Percentiles rank a stretch among this genome's conserved stretches.
phyloP scores from a whole-genome alignment of 2,797 vertebrate genomes.

The Muscicapa comitata region DNA sequence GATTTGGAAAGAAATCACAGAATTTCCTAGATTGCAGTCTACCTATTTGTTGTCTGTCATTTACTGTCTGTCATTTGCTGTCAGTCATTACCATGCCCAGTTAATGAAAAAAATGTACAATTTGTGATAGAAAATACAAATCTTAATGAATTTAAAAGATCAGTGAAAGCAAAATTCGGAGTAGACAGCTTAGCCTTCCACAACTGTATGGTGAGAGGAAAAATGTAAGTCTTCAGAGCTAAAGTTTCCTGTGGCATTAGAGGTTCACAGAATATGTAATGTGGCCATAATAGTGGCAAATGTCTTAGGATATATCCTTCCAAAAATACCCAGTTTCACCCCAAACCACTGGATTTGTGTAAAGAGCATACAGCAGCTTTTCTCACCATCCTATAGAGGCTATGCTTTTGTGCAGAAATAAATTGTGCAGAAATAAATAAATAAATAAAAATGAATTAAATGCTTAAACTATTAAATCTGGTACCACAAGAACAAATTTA shows the following conservation, averaged over 20 bases:
- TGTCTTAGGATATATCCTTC: not conserved
- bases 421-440: not conserved
- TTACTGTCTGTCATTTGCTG: not conserved
- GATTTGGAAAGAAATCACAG: not conserved
- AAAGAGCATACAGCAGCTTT: not conserved
- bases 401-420: not conserved
- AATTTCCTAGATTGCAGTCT: not conserved
- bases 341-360: not conserved
- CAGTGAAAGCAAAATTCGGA: not conserved
- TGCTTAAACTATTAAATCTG: not conserved
- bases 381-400: not conserved
- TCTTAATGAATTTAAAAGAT: not conserved
- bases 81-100: not conserved
- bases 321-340: not conserved
- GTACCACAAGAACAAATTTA: not conserved
- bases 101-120: not conserved
- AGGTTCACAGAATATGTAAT: not conserved
- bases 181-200: not conserved
- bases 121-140: not conserved
- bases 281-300: not conserved
- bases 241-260: not conserved
- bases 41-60: not conserved
- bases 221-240: not conserved
- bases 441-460: not conserved
- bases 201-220: not conserved